These are phyloP conservation scores for Cantharis rustica DNA, from an alignment of 2,888 invertebrate species.

Conservation along the genomic window DNA sequence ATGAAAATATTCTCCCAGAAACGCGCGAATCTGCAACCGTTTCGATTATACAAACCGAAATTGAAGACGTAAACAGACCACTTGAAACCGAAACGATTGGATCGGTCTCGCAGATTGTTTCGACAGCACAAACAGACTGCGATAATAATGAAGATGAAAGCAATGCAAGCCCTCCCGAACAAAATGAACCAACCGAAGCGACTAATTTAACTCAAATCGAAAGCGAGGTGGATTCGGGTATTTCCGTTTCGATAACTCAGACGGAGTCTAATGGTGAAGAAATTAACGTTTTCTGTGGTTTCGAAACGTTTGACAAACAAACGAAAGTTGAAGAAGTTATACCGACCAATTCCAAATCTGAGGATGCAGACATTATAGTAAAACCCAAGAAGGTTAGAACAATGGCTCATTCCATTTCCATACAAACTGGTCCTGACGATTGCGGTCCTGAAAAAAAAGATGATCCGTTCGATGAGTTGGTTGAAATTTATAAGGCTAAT, in stretches of 20 bases:
- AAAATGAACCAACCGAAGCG: background rate
- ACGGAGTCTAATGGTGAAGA: background rate
- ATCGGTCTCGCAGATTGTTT: too few relatives aligned
- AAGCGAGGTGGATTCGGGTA: background rate
- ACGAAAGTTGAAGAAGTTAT: background rate
- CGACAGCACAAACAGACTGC: background rate
- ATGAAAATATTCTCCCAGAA: background rate
- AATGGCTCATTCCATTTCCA: background rate
- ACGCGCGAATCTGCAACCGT: background rate
- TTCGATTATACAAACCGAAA: background rate
- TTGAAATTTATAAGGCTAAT: constrained; percentile 2
- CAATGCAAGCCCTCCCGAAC: background rate
- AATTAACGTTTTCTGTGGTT: background rate
- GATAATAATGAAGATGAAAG: background rate
- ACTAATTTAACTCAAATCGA: background rate
- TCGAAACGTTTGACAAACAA: background rate
- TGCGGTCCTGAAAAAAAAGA: background rate
- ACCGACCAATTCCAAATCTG: background rate
- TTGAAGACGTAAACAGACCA: background rate
- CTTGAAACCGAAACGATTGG: background rate
- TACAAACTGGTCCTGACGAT: background rate
- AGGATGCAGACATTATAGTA: background rate
- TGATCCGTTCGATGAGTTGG: constrained; percentile 7
- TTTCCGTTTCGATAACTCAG: background rate
- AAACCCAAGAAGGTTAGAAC: background rate